phyloP scores from a whole-genome alignment of 1,140 invertebrate species.

The Cyclina sinensis region DNA sequence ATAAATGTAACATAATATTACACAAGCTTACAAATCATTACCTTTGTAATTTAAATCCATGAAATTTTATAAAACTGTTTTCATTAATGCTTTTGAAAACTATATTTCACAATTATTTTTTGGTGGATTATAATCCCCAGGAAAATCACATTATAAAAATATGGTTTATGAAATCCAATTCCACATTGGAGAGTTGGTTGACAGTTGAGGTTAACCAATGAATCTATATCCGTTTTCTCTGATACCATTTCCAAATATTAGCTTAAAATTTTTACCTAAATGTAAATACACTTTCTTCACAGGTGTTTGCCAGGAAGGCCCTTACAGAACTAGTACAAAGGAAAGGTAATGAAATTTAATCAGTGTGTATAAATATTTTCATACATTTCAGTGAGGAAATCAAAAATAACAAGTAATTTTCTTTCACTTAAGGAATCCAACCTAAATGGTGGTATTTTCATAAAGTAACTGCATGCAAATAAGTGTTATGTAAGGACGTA shows the following conservation, averaged over 20 bases:
- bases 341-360: background rate
- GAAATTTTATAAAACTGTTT: too few relatives aligned
- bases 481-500: background rate
- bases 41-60: too few relatives aligned
- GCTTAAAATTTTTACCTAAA: background rate
- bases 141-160: too few relatives aligned
- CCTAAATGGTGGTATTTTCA: background rate
- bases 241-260: conserved; percentile 1
- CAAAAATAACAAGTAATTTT: conserved; percentile 7
- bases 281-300: conserved; percentile 20
- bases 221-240: background rate
- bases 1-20: too few relatives aligned
- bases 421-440: background rate
- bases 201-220: too few relatives aligned
- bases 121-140: too few relatives aligned
- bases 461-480: background rate
- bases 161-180: too few relatives aligned
- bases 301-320: conserved; percentile 1
- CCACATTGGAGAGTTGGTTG: too few relatives aligned
- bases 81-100: too few relatives aligned
- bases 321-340: background rate
- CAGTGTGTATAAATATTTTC: background rate
- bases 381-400: background rate
- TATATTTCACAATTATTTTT: too few relatives aligned
- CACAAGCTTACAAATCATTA: too few relatives aligned